These are phyloP conservation scores for Phorcus lineatus DNA, from an alignment of 2,888 invertebrate genomes.

Conservation along the genomic window DNA sequence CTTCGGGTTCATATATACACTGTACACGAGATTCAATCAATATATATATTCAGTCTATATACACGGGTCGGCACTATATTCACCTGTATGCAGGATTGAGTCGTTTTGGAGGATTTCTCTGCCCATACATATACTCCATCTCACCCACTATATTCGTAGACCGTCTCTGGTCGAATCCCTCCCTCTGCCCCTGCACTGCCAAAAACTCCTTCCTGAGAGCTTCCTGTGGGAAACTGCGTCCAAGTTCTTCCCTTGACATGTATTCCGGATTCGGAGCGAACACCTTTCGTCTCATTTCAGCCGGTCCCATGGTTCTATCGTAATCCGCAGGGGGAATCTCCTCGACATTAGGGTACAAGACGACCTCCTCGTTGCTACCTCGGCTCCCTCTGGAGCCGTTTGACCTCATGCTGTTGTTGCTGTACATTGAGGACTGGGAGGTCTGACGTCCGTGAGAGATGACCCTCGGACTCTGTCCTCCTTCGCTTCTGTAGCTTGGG, in stretches of 20 bases:
- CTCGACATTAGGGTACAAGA: slow-evolving; percentile 16
- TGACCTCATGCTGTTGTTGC: slow-evolving; percentile 50
- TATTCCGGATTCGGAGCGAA: not conserved
- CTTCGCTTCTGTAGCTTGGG: slow-evolving; percentile 29
- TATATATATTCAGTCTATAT: not conserved
- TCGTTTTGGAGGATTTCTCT: slow-evolving; percentile 43
- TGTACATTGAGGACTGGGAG: slow-evolving; percentile 50
- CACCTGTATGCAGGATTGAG: slow-evolving; percentile 58
- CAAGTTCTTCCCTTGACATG: slow-evolving; percentile 25
- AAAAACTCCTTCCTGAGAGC: slow-evolving; percentile 38
- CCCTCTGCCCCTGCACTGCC: not conserved
- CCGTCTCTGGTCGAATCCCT: slow-evolving; percentile 27
- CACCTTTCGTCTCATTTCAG: slow-evolving; percentile 35
- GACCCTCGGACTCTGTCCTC: slow-evolving; percentile 28
- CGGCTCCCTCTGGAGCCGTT: slow-evolving; percentile 45
- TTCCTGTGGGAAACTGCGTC: slow-evolving; percentile 41
- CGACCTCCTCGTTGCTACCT: slow-evolving; percentile 33
- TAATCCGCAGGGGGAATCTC: slow-evolving; percentile 22
- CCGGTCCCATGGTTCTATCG: slow-evolving; percentile 27
- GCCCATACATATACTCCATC: slow-evolving; percentile 27
- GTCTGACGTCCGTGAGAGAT: slow-evolving; percentile 40
- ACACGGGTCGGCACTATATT: not conserved
- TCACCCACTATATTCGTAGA: slow-evolving; percentile 16
- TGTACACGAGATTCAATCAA: not conserved
- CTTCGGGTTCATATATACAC: not conserved